These are phyloP conservation scores for Pararge aegeria DNA, from an alignment of 1,140 invertebrate species.

Conservation along the genomic window DNA sequence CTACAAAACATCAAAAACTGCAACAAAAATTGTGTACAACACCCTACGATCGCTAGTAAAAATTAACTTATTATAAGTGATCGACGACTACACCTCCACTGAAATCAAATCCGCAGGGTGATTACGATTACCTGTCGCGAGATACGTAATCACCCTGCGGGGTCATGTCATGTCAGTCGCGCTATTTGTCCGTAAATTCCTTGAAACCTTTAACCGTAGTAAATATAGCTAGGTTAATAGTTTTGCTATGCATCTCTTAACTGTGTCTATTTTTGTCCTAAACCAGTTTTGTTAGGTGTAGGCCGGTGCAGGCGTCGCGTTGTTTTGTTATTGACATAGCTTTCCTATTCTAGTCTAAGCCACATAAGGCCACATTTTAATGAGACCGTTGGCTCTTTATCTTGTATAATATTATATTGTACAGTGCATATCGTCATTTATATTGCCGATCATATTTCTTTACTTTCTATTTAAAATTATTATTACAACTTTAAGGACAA, in stretches of 20 bases:
- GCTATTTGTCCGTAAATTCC: too few species aligned
- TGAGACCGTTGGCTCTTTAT: conserved; percentile 25
- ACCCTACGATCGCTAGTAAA: too few species aligned
- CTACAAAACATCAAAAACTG: too few species aligned
- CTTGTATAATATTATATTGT: neutral
- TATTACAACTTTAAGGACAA: too few species aligned
- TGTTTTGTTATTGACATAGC: neutral
- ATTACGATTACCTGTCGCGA: too few species aligned
- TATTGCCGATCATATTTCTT: neutral
- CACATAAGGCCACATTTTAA: conserved; percentile 26
- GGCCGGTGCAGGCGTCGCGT: conserved; percentile 2
- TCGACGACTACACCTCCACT: too few species aligned
- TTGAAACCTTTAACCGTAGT: too few species aligned
- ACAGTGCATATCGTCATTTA: neutral
- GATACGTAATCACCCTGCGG: too few species aligned
- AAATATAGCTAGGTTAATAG: neutral
- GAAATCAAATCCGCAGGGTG: too few species aligned
- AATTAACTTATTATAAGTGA: too few species aligned
- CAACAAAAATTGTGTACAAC: too few species aligned
- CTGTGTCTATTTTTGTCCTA: conserved; percentile 16
- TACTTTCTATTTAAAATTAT: neutral
- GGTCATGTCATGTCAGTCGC: too few species aligned
- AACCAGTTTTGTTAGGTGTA: conserved; percentile 2
- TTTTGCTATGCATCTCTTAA: neutral
- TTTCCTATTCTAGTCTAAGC: conserved; percentile 18